Base-by-base conservation (phyloP, 2,888 invertebrate species). In the Esperia sulphurella region DNA sequence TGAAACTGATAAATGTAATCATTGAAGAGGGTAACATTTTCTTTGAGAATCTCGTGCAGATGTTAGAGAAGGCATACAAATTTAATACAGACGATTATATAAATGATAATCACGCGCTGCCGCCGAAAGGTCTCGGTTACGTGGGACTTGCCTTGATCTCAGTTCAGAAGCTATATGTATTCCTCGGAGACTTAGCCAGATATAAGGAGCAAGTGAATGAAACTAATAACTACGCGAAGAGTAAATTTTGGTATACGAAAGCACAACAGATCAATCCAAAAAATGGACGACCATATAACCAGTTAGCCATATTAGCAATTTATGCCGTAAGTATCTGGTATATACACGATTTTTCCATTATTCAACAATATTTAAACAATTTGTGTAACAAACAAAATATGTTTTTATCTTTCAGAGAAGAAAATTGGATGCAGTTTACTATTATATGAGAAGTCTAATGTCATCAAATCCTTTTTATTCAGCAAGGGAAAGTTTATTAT, bases 341-440 rank as follows among this genome's bases (percentile, higher is more conserved):
- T 21, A 21, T 21, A 21, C 5, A 21, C 5, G 5, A 33, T 33
- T 4, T 37, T 14, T 44, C 45, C 31, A n/a, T 43, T 21, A 3
- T 21, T 21, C 2, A 5, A 3, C 21, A 21, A 21, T 21, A 21
- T 21, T 21, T 21, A 21, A 21, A 21, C 5, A 21, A 21, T 21
- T 21, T 21, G 21, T 21, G 21, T 21, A 21, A 21, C 5, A 5
- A 35, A 35, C n/a, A n/a, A 31, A 2, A 14, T n/a, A 41, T 49
- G 8, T 29, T n/a, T 14, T 30, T 38, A 28, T 1, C 29, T 49
- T 92, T 45, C 87, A 98, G 97, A 94, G 95, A 84, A 92, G 97
- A 71, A 97, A 96, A 90, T 90, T 98, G 58, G 98, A 98, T 81
- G 97, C 98, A n/a, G 96, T 98, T 6, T 98, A 98, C 83, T 98